Evolutionary conservation across 2,113 vertebrate genomes (phyloP), one percentile per base, ranked within the genome.

Genomic region (Ploceus nigricollis): DNA sequence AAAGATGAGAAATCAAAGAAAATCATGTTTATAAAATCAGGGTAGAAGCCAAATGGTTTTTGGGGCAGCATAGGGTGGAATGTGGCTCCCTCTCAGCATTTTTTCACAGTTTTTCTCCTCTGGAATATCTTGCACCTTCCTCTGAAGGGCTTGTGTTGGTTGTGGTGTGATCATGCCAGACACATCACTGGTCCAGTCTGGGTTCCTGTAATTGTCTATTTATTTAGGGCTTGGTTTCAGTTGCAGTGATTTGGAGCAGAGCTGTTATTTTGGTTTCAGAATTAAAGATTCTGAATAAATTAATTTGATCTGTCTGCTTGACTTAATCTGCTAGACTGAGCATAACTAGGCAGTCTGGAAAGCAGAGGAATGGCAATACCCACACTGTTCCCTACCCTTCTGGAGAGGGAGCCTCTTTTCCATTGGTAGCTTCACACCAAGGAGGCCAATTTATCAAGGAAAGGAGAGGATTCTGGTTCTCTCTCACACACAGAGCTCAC

Each of bases 231-330:
- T 86, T 89, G 68, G 48, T 88, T 96, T 96, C 53, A 35, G 48
- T 57, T 79, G 69, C 87, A 78, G 68, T 86, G 15, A 83, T 83
- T 90, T 73, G 64, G 79, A 80, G 30, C 47, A 81, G 79, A 78
- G 33, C 51, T 70, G 31, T 64, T 77, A 66, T 64, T 95, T 94
- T 70, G 79, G 63, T n/a, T 92, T 88, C 61, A 66, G 76, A 88
- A 94, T 90, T 81, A 82, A 91, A 77, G 75, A 80, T 93, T 31
- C 40, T 86, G 60, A 86, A 82, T 93, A 69, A 91, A 93, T 89
- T 94, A 92, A 93, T 92, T 86, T 71, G 68, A 51, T 89, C 68
- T 95, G 76, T 93, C 90, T 95, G 77, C 82, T 69, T 86, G 75
- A 78, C 64, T 28, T 89, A 44, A 68, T 86, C n/a, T 81, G 24